Conservation (phyloP, 2,888 invertebrate genomes). For the Metallyticus violacea region DNA sequence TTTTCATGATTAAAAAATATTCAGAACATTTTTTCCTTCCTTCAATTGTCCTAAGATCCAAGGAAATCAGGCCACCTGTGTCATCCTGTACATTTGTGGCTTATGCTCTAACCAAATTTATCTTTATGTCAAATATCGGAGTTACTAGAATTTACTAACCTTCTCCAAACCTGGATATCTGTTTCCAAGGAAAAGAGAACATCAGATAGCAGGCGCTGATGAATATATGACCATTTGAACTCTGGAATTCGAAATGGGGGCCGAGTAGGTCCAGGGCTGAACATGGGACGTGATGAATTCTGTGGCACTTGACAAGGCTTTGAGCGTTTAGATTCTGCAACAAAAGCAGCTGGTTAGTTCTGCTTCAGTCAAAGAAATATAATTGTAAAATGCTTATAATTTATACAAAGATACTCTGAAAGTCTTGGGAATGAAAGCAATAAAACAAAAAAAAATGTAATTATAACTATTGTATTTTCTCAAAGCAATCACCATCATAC, state of each 20-base stretch:
- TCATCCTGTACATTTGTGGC: no score
- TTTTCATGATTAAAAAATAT: background rate
- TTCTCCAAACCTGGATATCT: constrained; percentile 89
- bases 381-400: no score
- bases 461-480: no score
- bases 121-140: background rate
- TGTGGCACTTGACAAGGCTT: constrained; percentile 43
- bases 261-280: constrained; percentile 87
- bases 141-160: constrained; percentile 52
- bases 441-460: no score
- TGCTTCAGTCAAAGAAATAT: no score
- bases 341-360: background rate
- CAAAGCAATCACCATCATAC: no score
- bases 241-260: constrained; percentile 98
- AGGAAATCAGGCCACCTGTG: background rate
- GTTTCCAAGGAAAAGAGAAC: constrained; percentile 95
- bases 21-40: background rate
- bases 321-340: constrained; percentile 55
- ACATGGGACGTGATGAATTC: constrained; percentile 74
- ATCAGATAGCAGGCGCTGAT: constrained; percentile 93
- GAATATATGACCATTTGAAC: constrained; percentile 99
- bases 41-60: background rate
- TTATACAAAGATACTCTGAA: no score
- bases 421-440: no score
- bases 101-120: background rate